A percentile compares a stretch with the other conserved stretches of the same genome.
Conservation (phyloP, 2,797 vertebrate species). For the Heterohyrax brucei region DNA sequence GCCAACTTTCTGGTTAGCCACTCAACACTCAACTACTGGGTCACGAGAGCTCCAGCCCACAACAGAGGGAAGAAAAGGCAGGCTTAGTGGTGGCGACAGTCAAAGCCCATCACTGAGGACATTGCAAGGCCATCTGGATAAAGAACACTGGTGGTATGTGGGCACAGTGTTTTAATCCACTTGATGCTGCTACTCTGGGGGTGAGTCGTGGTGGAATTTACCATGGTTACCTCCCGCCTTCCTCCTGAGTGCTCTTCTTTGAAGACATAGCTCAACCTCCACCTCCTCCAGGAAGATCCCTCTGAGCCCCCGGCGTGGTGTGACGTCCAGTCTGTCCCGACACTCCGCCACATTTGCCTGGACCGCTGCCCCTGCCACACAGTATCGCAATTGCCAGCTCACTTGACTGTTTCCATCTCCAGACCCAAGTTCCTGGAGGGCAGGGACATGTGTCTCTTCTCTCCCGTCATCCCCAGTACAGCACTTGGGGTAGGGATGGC, state of each 20-base stretch:
- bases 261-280: background rate
- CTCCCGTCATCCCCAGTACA: background rate
- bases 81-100: background rate
- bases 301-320: background rate
- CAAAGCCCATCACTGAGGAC: background rate
- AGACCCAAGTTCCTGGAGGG: background rate
- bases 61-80: background rate
- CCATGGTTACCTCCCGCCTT: background rate
- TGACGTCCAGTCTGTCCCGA: background rate
- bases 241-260: background rate
- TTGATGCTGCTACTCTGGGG: background rate
- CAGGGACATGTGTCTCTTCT: background rate
- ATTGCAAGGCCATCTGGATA: background rate
- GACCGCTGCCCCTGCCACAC: rapidly evolving
- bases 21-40: no score
- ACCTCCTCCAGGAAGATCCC: background rate
- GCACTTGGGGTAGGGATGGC: background rate
- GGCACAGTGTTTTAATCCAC: background rate
- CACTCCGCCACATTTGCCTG: background rate
- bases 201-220: background rate
- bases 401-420: background rate
- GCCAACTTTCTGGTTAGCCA: no score
- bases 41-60: no score
- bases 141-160: background rate
- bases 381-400: background rate